phyloP scores from a whole-genome alignment of 2,797 vertebrate genomes.

The Helicolenus hilgendorfi region DNA sequence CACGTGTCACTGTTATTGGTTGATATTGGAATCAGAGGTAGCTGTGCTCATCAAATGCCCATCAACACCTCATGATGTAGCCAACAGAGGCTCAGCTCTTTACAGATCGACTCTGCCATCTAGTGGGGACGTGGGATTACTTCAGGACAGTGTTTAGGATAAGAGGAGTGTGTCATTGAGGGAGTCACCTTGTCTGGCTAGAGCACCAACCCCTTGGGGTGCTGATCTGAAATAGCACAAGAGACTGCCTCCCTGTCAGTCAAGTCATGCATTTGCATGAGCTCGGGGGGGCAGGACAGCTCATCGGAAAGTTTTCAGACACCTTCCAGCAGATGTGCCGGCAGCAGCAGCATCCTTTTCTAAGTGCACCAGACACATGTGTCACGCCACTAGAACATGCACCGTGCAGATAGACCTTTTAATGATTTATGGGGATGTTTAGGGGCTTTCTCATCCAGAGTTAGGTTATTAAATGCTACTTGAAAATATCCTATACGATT shows the following conservation, averaged over 20 bases:
- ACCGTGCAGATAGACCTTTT: neutral
- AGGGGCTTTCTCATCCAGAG: neutral
- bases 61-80: neutral
- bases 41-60: neutral
- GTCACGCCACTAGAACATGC: neutral
- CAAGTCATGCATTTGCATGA: conserved; percentile 42
- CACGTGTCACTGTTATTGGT: neutral
- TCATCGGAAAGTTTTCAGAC: conserved; percentile 35
- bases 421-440: neutral
- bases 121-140: conserved; percentile 48
- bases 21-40: neutral
- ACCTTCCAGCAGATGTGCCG: conserved; percentile 38
- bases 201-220: conserved; percentile 6
- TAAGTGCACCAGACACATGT: neutral
- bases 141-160: conserved; percentile 11
- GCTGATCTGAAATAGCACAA: conserved; percentile 48
- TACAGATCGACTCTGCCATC: conserved; percentile 67
- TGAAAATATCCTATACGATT: neutral
- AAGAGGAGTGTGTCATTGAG: neutral
- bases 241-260: conserved; percentile 32
- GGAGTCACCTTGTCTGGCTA: conserved; percentile 54
- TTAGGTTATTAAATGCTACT: neutral
- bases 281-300: conserved; percentile 18
- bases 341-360: conserved; percentile 3
- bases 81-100: neutral